phyloP scores from a whole-genome alignment of 2,797 vertebrate species.

The Anguilla megastoma region DNA sequence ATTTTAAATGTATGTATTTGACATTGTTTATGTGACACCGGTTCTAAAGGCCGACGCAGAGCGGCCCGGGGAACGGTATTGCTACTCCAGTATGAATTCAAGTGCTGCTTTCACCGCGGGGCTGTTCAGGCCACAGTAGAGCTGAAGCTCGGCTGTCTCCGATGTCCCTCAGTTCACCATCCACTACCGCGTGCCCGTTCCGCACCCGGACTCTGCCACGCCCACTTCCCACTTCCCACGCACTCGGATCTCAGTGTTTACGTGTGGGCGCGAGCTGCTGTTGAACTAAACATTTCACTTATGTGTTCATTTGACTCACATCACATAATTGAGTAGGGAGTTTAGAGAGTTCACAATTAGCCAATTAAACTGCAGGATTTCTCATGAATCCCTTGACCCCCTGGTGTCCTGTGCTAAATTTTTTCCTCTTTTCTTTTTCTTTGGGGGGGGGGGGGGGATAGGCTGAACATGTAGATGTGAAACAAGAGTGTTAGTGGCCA shows the following conservation, averaged over 20 bases:
- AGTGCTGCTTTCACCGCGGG: constrained; percentile 16
- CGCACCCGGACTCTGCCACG: background rate
- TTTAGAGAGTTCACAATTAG: background rate
- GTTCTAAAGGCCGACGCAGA: background rate
- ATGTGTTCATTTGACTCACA: too few relatives aligned
- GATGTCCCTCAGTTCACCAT: background rate
- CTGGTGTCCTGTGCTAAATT: background rate
- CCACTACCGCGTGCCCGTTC: background rate
- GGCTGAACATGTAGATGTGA: background rate
- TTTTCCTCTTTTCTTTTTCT: background rate
- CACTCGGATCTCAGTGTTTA: background rate
- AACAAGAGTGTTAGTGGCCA: background rate
- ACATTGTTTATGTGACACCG: background rate
- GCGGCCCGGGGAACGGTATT: background rate
- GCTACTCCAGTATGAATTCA: constrained; percentile 33
- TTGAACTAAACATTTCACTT: background rate
- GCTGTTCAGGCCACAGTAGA: background rate
- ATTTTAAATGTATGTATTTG: constrained; percentile 2
- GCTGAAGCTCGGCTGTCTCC: background rate
- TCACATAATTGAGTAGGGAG: background rate
- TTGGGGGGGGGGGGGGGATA: background rate
- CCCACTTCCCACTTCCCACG: background rate
- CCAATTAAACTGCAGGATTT: background rate
- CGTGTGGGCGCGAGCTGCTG: background rate
- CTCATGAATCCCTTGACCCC: background rate